Evolutionary conservation across 2,113 vertebrate species (phyloP).

Genomic region (Eretmochelys imbricata): DNA sequence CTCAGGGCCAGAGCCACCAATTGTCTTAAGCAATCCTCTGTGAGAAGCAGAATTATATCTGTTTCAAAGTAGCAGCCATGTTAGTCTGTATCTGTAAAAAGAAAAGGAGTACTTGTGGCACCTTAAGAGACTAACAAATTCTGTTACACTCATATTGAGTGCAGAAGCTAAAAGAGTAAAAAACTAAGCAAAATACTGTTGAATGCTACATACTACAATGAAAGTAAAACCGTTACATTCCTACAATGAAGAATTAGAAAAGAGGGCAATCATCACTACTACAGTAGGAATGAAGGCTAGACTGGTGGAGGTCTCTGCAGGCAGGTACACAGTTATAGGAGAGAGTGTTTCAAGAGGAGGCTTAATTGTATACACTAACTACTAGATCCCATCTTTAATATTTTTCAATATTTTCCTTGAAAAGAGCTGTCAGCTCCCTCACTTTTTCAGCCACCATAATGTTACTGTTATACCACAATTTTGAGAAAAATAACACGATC

Average conservation of each 20-base stretch:
- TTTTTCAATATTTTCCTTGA: not conserved
- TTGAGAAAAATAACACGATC: not conserved
- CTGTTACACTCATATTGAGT: not conserved
- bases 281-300: not conserved
- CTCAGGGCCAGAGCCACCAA: not conserved
- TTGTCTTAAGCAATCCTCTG: not conserved
- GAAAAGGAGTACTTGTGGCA: too few species aligned
- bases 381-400: not conserved
- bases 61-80: not conserved
- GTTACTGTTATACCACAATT: not conserved
- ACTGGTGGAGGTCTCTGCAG: not conserved
- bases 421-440: not conserved
- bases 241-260: not conserved
- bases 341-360: not conserved
- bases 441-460: slow-evolving; percentile 3
- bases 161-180: not conserved
- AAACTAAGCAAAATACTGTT: not conserved
- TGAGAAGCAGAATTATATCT: not conserved
- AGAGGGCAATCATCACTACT: not conserved
- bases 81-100: too few species aligned
- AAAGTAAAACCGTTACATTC: not conserved
- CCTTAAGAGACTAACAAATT: not conserved
- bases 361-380: not conserved
- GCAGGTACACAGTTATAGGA: not conserved
- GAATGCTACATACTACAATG: not conserved